phyloP scores from a whole-genome alignment of 2,797 vertebrate species.

The Enteromius paludinosus region DNA sequence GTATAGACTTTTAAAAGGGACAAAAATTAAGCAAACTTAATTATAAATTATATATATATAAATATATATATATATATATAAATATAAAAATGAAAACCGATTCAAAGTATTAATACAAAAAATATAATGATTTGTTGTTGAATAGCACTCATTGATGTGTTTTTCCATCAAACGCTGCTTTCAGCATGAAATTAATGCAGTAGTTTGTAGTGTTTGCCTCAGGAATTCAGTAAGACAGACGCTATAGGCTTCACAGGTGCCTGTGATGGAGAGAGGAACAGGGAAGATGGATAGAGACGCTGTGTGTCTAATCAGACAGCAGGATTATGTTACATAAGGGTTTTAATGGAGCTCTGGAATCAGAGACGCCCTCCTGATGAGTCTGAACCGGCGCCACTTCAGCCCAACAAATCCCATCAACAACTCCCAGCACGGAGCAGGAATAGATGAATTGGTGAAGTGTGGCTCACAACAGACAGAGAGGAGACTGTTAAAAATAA shows the following conservation, averaged over 20 bases:
- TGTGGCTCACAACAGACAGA: background rate
- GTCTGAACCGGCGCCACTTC: background rate
- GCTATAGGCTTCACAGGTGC: too few species aligned
- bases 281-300: conserved; percentile 11
- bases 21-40: too few species aligned
- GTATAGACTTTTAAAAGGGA: too few species aligned
- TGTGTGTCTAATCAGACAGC: conserved; percentile 24
- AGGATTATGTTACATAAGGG: conserved; percentile 35
- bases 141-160: background rate
- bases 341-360: conserved; percentile 10
- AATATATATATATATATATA: too few species aligned
- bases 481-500: too few species aligned
- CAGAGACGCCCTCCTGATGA: conserved; percentile 1
- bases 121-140: too few species aligned
- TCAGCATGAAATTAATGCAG: background rate
- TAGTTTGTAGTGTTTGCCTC: background rate
- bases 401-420: background rate
- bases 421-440: background rate
- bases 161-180: background rate
- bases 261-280: conserved; percentile 14
- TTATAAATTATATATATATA: too few species aligned
- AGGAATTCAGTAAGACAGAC: background rate
- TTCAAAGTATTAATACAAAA: too few species aligned
- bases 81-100: too few species aligned
- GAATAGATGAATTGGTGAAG: background rate